Base-by-base conservation (phyloP, 2,888 invertebrate genomes). In the Coleophora flavipennella region DNA sequence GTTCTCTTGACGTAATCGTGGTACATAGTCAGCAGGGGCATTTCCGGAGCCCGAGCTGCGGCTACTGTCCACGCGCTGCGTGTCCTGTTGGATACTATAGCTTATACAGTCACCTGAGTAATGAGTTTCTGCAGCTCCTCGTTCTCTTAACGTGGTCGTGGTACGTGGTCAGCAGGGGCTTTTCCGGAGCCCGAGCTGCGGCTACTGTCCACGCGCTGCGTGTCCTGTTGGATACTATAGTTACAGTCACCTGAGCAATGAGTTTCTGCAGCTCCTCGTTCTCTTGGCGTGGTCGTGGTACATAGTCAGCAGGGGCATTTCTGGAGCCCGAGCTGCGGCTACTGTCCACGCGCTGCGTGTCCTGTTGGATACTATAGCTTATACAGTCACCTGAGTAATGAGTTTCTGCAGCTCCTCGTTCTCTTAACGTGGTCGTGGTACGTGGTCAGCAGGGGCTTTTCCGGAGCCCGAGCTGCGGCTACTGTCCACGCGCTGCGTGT, bases 241-340 rank as follows among this genome's bases (percentile, higher is more conserved):
- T n/a, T n/a, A n/a, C n/a, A n/a, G n/a, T n/a, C 96, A 93, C 79
- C 96, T 96, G 67, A 96, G 93, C 50, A 96, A n/a, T n/a, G n/a
- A 97, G 91, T 81, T 93, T 92, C 85, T 97, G 96, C 48, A 99
- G 87, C 64, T 98, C 96, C 67, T 97, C 97, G 76, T 99, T 99
- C 84, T 99, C 99, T 46, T 90, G n/a, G n/a, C n/a, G n/a, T n/a
- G n/a, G n/a, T 61, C 96, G 93, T 48, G 92, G 89, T 72, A 98
- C 97, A 67, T 99, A 98, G 61, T n/a, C n/a, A n/a, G n/a, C n/a
- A n/a, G n/a, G n/a, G n/a, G n/a, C n/a, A n/a, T n/a, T n/a, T n/a
- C n/a, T n/a, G n/a, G n/a, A n/a, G n/a, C n/a, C n/a, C n/a, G n/a
- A n/a, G n/a, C n/a, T n/a, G n/a, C n/a, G n/a, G n/a, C n/a, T n/a